Percentiles rank a stretch among this genome's conserved stretches.
Evolutionary conservation across 2,888 invertebrate genomes (phyloP).

Genomic region (Ectemnius continuus): DNA sequence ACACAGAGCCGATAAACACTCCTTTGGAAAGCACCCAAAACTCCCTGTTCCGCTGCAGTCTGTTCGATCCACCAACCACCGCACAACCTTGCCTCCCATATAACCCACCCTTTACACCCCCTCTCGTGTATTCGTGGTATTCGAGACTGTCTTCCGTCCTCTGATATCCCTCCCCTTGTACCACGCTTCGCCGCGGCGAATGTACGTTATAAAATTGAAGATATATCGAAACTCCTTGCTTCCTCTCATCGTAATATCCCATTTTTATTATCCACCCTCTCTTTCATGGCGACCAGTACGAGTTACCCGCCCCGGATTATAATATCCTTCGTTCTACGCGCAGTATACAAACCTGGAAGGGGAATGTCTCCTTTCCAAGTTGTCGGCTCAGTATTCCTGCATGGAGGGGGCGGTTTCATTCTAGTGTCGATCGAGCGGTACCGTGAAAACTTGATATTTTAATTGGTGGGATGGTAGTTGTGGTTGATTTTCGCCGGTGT

Average conservation of each 20-base stretch:
- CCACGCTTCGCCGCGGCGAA: background rate
- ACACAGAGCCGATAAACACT: slow-evolving; percentile 7
- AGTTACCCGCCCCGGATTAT: too few relatives aligned
- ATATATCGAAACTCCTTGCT: background rate
- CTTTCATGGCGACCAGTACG: too few relatives aligned
- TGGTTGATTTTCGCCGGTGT: slow-evolving; percentile 8
- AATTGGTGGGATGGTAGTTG: slow-evolving; percentile 1
- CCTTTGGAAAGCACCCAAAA: slow-evolving; percentile 35
- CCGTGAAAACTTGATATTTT: background rate
- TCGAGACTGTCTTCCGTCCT: slow-evolving; percentile 33
- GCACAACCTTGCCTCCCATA: slow-evolving; percentile 16
- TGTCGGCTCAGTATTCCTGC: too few relatives aligned
- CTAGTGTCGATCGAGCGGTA: too few relatives aligned
- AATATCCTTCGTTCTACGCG: background rate
- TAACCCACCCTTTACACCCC: too few relatives aligned
- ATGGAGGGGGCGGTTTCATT: too few relatives aligned
- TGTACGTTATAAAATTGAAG: slow-evolving; percentile 10
- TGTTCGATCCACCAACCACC: too few relatives aligned
- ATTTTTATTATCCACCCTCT: background rate
- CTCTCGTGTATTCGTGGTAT: slow-evolving; percentile 21
- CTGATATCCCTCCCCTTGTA: slow-evolving; percentile 24
- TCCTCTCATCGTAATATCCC: background rate
- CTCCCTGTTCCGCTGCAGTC: slow-evolving; percentile 25
- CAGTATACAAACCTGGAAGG: too few relatives aligned
- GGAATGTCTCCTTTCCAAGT: too few relatives aligned